A percentile compares a stretch with the other conserved stretches of the same genome.
Conservation (phyloP, 2,888 invertebrate species). For the Mythimna lalbum region DNA sequence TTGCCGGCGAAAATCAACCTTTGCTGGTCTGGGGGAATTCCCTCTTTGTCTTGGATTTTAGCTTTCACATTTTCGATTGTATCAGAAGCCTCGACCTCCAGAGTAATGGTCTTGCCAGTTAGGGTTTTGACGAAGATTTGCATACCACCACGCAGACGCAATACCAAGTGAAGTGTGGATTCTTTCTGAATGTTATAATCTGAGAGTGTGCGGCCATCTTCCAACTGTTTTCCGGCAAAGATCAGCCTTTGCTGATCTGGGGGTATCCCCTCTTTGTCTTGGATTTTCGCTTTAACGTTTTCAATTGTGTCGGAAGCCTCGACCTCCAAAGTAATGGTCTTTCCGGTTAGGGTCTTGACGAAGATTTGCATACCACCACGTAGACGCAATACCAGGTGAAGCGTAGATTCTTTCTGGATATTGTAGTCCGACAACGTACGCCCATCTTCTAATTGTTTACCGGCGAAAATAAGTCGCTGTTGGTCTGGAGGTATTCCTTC, state of each 20-base stretch:
- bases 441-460: conserved; percentile 68
- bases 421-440: too few relatives aligned
- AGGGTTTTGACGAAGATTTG: conserved; percentile 70
- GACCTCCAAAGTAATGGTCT: conserved; percentile 67
- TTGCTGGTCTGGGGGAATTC: conserved; percentile 75
- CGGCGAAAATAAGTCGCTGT: conserved; percentile 68
- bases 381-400: too few relatives aligned
- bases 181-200: conserved; percentile 74
- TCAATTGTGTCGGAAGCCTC: conserved; percentile 64
- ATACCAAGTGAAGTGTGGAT: conserved; percentile 67
- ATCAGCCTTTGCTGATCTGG: conserved; percentile 73
- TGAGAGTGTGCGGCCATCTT: conserved; percentile 65
- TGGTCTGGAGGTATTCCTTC: conserved; percentile 71
- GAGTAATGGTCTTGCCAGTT: conserved; percentile 70
- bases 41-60: conserved; percentile 73
- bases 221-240: too few relatives aligned
- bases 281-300: conserved; percentile 65
- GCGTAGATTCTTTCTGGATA: too few relatives aligned
- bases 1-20: conserved; percentile 74
- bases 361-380: conserved; percentile 72
- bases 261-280: conserved; percentile 69
- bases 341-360: conserved; percentile 68
- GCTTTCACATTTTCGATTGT: conserved; percentile 76
- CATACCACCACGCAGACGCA: conserved; percentile 71
- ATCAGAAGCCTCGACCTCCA: conserved; percentile 73